Evolutionary conservation across 2,888 invertebrate genomes (phyloP).

Genomic region (Cremastinae sp.): DNA sequence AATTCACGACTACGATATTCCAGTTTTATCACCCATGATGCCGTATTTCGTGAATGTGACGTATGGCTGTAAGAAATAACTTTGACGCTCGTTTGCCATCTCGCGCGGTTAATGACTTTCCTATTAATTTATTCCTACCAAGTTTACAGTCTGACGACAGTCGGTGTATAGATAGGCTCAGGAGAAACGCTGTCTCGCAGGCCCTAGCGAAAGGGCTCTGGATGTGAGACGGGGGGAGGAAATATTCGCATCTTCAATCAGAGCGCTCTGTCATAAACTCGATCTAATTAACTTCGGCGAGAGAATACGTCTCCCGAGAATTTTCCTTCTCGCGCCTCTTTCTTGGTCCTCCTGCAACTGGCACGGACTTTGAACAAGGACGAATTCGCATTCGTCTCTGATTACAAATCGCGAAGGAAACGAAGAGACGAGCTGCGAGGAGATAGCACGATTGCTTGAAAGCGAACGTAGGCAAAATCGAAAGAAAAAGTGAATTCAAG

Average conservation of each 20-base stretch:
- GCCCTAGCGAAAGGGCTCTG: conserved; percentile 27
- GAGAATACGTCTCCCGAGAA: conserved; percentile 40
- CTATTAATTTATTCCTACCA: conserved; percentile 58
- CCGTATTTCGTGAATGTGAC: conserved; percentile 19
- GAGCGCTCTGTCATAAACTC: conserved; percentile 67
- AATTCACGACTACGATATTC: conserved; percentile 15
- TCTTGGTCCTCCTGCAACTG: conserved; percentile 22
- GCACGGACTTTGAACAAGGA: conserved; percentile 23
- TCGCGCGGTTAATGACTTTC: conserved; percentile 54
- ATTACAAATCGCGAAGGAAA: conserved; percentile 55
- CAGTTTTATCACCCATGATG: conserved; percentile 27
- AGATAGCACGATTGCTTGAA: conserved; percentile 24
- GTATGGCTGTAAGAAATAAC: conserved; percentile 44
- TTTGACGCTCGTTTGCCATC: conserved; percentile 48
- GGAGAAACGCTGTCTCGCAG: conserved; percentile 38
- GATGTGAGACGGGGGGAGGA: conserved; percentile 41
- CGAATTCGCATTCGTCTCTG: conserved; percentile 46
- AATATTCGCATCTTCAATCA: conserved; percentile 60
- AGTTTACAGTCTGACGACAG: conserved; percentile 53
- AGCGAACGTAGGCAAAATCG: conserved; percentile 45
- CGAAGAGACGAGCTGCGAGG: conserved; percentile 25
- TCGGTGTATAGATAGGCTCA: conserved; percentile 54
- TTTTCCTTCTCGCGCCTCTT: conserved; percentile 38
- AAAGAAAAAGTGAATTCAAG: too few species aligned
- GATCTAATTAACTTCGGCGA: conserved; percentile 69